A percentile compares a stretch with the other conserved stretches of the same genome.
phyloP scores from a whole-genome alignment of 2,888 invertebrate genomes.

The Sesamia inferens region DNA sequence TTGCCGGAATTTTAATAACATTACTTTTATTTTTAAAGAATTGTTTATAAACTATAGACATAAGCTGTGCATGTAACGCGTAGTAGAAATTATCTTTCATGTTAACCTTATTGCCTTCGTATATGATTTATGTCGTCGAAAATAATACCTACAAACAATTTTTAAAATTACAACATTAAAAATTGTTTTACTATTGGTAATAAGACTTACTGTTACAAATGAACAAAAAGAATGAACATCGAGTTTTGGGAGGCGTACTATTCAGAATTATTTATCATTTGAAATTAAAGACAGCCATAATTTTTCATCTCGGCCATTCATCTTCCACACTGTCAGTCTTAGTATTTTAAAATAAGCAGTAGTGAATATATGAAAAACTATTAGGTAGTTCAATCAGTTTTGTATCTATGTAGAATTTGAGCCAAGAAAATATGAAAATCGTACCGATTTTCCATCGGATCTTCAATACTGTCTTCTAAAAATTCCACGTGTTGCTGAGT shows the following conservation, averaged over 20 bases:
- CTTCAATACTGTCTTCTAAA: conserved; percentile 12
- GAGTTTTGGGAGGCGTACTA: background rate
- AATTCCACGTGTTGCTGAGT: conserved; percentile 38
- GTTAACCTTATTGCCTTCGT: conserved; percentile 46
- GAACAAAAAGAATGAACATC: background rate
- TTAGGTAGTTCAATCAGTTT: background rate
- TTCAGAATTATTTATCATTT: conserved; percentile 12
- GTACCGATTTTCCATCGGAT: background rate
- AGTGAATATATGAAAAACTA: background rate
- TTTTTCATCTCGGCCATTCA: conserved; percentile 1
- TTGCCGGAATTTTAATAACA: conserved; percentile 44
- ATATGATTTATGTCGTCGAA: conserved; percentile 23
- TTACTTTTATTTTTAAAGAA: conserved; percentile 33
- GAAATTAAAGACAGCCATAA: conserved; percentile 6
- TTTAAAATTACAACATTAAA: background rate
- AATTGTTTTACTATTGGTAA: conserved; percentile 1
- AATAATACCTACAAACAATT: background rate
- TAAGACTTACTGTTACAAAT: conserved; percentile 4
- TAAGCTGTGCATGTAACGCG: conserved; percentile 35
- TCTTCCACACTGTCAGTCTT: background rate
- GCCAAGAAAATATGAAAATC: background rate
- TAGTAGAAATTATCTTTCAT: conserved; percentile 41
- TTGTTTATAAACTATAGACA: conserved; percentile 42
- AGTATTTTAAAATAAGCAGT: conserved; percentile 1
- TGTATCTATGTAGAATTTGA: background rate